These are phyloP conservation scores for Mylabris phalerata DNA, from an alignment of 1,140 invertebrate genomes.

Conservation along the genomic window DNA sequence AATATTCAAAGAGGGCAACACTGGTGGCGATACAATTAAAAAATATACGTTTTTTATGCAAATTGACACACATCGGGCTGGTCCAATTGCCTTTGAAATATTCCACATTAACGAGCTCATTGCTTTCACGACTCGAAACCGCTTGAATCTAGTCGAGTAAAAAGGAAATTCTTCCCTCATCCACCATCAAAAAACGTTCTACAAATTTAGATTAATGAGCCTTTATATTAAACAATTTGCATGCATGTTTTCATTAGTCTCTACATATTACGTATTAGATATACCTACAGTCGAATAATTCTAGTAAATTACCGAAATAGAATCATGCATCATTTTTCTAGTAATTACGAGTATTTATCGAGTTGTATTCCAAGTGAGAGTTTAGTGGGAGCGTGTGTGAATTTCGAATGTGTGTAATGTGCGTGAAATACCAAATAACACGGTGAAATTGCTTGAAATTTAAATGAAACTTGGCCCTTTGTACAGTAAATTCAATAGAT, in stretches of 20 bases:
- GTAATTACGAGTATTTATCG: too few species aligned
- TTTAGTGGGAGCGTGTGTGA: too few species aligned
- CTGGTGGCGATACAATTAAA: conserved; percentile 15
- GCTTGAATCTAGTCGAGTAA: conserved; percentile 10
- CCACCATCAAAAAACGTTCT: neutral
- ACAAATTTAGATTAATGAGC: conserved; percentile 12
- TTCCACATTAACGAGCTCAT: conserved; percentile 16
- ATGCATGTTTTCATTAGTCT: neutral
- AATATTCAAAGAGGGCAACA: conserved; percentile 11
- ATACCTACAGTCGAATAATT: too few species aligned
- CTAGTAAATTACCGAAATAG: too few species aligned
- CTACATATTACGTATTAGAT: too few species aligned
- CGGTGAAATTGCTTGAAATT: too few species aligned
- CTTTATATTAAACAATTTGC: conserved; percentile 13
- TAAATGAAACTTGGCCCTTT: too few species aligned
- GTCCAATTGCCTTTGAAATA: conserved; percentile 16
- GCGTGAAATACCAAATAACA: too few species aligned
- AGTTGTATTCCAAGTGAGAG: too few species aligned
- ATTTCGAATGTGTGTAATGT: too few species aligned
- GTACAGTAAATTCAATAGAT: too few species aligned
- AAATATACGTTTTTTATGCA: conserved; percentile 16
- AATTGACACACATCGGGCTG: conserved; percentile 13
- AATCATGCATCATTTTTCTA: too few species aligned
- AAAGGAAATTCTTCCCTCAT: conserved; percentile 6
- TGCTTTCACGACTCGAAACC: conserved; percentile 5